Base-by-base conservation (phyloP, 2,888 invertebrate species). In the Argyresthia goedartella region DNA sequence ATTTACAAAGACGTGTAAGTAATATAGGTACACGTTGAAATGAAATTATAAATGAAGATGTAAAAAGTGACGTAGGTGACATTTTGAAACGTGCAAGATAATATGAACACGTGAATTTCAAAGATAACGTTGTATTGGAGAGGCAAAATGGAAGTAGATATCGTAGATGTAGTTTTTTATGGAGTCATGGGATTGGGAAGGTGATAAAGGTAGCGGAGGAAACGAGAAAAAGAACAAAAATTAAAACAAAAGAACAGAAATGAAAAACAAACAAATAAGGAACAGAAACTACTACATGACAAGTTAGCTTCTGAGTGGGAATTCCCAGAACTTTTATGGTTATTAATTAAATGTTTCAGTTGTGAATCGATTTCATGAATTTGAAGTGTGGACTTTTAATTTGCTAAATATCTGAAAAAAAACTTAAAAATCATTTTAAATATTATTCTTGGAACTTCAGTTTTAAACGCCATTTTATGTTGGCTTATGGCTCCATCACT, bases 1-100 rank as follows among this genome's bases (percentile, higher is more conserved):
- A 62, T 55, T 63, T 57, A 59, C 53, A 51, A 54, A 53, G 39
- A 45, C 25, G 25, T 25, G 25, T 25, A 25, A 25, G 25, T 25
- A n/a, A n/a, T n/a, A 4, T 25, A 25, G 25, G 25, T 6, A 25
- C 25, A 25, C 25, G 25, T 25, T 25, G 25, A 6, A 25, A 25
- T 25, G 25, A 6, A 25, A 25, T 25, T 25, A 6, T 25, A 25
- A 54, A 49, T 46, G 50, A 47, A 6, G 33, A 33, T 7, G 47
- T 47, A 33, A 47, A 11, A n/a, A 2, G 7, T 13, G n/a, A n/a
- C n/a, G 33, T 8, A 33, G 6, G n/a, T 8, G 3, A 16, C 9
- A 8, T 15, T 15, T 2, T 14, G 15, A 2, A 9, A 15, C 44
- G 44, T 44, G 44, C 16, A 44, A 44, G 25, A n/a, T 2, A 47